phyloP scores from a whole-genome alignment of 2,797 vertebrate species.

The Carapus acus region DNA sequence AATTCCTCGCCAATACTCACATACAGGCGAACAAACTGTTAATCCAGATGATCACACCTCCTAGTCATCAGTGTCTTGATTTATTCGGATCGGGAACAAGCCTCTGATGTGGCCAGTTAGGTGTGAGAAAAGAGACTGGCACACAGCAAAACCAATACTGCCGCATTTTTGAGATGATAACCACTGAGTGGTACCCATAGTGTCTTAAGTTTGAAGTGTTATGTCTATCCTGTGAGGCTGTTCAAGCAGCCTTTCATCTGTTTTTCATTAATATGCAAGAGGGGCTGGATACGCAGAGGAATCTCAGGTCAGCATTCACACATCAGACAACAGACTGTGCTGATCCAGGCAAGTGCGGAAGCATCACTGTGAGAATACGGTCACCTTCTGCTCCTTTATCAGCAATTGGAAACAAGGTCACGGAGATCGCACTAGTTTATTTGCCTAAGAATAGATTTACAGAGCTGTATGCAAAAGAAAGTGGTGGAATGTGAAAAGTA shows the following conservation, averaged over 20 bases:
- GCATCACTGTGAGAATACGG: conserved; percentile 52
- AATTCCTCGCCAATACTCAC: conserved; percentile 22
- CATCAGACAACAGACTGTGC: conserved; percentile 51
- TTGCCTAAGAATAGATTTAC: conserved; percentile 30
- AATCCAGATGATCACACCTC: conserved; percentile 22
- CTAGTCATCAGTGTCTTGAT: conserved; percentile 24
- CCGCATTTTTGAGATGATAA: conserved; percentile 34
- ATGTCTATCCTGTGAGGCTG: conserved; percentile 43
- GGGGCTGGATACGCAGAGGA: conserved; percentile 35
- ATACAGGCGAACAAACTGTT: conserved; percentile 18
- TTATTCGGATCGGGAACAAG: conserved; percentile 36
- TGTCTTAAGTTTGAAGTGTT: conserved; percentile 40
- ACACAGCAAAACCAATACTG: conserved; percentile 25
- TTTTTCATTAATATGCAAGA: conserved; percentile 51
- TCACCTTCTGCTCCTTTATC: conserved; percentile 46
- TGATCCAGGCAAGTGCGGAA: conserved; percentile 46
- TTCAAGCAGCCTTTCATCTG: conserved; percentile 47
- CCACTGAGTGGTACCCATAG: conserved; percentile 33
- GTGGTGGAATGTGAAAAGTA: conserved; percentile 24
- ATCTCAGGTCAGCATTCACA: conserved; percentile 56
- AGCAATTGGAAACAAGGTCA: conserved; percentile 53
- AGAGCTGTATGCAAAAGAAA: conserved; percentile 46
- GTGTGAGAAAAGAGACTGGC: neutral
- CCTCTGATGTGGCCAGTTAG: conserved; percentile 14
- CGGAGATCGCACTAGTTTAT: conserved; percentile 38